phyloP scores from a whole-genome alignment of 2,113 vertebrate genomes.

The Thamnaconus septentrionalis region DNA sequence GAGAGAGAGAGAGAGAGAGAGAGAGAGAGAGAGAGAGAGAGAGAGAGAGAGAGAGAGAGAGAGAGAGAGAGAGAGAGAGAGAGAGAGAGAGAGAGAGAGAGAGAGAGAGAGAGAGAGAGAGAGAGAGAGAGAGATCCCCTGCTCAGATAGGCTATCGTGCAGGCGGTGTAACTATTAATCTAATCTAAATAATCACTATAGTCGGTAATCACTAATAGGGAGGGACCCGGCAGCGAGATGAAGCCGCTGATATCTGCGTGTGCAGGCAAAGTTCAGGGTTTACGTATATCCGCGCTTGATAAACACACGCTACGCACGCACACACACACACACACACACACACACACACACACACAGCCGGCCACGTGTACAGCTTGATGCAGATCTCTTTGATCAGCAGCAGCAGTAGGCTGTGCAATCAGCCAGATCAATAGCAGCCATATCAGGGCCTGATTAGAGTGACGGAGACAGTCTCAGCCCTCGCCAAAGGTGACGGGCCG shows the following conservation, averaged over 20 bases:
- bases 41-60: too few relatives aligned
- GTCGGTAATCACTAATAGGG: conserved; percentile 45
- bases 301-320: conserved; percentile 6
- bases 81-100: too few relatives aligned
- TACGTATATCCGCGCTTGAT: conserved; percentile 19
- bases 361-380: conserved; percentile 28
- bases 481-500: conserved; percentile 41
- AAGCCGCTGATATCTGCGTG: conserved; percentile 46
- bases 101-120: too few relatives aligned
- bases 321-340: background rate
- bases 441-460: conserved; percentile 63
- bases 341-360: conserved; percentile 11
- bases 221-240: conserved; percentile 43
- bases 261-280: conserved; percentile 64
- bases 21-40: too few relatives aligned
- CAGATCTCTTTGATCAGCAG: conserved; percentile 61
- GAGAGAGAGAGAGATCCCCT: background rate
- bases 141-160: conserved; percentile 46
- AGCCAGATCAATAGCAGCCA: conserved; percentile 59
- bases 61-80: conserved; percentile 35
- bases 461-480: conserved; percentile 46
- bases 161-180: conserved; percentile 63
- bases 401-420: conserved; percentile 53
- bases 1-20: too few relatives aligned
- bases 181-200: conserved; percentile 58